phyloP scores from a whole-genome alignment of 2,797 vertebrate genomes.

The Syngnathus acus region DNA sequence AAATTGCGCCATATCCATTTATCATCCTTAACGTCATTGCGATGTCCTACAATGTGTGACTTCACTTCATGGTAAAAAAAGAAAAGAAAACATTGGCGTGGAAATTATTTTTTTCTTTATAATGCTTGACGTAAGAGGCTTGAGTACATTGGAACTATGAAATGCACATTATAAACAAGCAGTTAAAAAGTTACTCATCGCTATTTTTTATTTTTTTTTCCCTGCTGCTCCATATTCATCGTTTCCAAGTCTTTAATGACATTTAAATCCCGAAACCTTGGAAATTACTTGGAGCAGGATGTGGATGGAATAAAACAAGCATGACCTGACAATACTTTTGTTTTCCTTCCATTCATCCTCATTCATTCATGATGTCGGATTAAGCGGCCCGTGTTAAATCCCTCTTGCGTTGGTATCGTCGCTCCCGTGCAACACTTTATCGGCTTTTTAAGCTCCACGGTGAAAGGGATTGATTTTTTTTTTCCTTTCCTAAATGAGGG shows the following conservation, averaged over 20 bases:
- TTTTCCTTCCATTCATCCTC: not conserved
- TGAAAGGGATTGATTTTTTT: conserved; percentile 1
- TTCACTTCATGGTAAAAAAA: too few relatives aligned
- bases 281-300: conserved; percentile 11
- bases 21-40: too few relatives aligned
- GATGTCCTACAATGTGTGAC: too few relatives aligned
- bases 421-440: not conserved
- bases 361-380: conserved; percentile 43
- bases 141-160: not conserved
- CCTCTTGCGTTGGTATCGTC: not conserved
- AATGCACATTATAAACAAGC: not conserved
- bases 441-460: conserved; percentile 5
- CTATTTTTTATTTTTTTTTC: not conserved
- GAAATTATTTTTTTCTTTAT: too few relatives aligned
- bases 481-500: conserved; percentile 30
- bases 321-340: conserved; percentile 12
- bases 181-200: too few relatives aligned
- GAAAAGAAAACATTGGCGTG: too few relatives aligned
- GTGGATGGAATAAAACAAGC: not conserved
- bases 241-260: not conserved
- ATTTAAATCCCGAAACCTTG: conserved; percentile 4
- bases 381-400: conserved; percentile 27
- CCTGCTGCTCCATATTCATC: not conserved
- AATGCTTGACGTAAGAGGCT: too few relatives aligned
- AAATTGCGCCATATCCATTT: too few relatives aligned